Conservation (phyloP, 2,113 vertebrate species). For the Pheucticus melanocephalus region DNA sequence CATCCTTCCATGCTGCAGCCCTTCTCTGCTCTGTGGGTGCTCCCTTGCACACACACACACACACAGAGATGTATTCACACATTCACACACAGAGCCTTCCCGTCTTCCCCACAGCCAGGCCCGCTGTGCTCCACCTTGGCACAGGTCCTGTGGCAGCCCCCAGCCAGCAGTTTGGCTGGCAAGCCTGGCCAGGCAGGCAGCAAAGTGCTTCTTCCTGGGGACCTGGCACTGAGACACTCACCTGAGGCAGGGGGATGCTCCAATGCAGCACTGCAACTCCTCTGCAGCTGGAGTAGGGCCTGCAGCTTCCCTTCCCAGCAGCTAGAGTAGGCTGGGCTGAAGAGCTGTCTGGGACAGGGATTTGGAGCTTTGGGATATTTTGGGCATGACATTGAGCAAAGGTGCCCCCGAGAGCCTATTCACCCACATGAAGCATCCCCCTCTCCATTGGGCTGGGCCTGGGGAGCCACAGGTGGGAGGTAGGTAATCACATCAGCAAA, state of each 20-base stretch:
- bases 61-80: no score
- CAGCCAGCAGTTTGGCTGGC: accelerated
- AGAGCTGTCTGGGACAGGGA: accelerated
- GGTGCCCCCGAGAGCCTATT: background rate
- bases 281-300: background rate
- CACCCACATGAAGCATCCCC: background rate
- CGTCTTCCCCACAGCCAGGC: background rate
- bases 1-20: background rate
- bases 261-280: background rate
- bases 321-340: background rate
- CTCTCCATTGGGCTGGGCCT: accelerated
- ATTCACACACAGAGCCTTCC: background rate
- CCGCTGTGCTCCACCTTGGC: background rate
- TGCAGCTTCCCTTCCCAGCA: background rate
- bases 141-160: background rate
- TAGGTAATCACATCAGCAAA: background rate
- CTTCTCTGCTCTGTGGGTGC: accelerated
- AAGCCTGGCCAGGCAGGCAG: accelerated
- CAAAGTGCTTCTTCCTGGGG: background rate
- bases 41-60: background rate
- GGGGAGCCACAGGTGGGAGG: background rate
- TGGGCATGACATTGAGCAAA: background rate
- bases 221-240: accelerated
- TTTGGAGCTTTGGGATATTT: background rate
- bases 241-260: background rate